phyloP scores from a whole-genome alignment of 2,888 invertebrate genomes.

The Fissipunctia ypsillon region DNA sequence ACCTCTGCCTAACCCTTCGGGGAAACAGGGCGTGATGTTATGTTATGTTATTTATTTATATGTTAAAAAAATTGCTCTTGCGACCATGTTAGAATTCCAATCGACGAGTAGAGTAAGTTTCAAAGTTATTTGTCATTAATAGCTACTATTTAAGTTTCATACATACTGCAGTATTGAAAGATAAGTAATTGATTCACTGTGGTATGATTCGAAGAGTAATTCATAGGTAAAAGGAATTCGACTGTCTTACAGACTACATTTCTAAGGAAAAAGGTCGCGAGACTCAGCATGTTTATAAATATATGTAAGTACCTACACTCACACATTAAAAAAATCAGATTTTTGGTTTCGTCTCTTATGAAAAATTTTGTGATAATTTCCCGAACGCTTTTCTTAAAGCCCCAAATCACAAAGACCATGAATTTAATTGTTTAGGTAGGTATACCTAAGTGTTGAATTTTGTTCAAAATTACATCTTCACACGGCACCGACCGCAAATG shows the following conservation, averaged over 20 bases:
- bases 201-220: background rate
- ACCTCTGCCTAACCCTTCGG: no score
- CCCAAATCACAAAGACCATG: conserved; percentile 34
- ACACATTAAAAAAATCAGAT: background rate
- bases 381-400: conserved; percentile 30
- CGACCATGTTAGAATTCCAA: background rate
- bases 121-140: background rate
- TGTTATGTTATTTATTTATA: no score
- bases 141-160: background rate
- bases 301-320: no score
- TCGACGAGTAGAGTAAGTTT: background rate
- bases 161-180: background rate
- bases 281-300: background rate
- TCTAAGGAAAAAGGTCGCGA: background rate
- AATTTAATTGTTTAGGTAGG: conserved; percentile 54
- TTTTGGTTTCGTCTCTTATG: background rate
- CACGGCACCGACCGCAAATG: conserved; percentile 36
- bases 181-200: background rate
- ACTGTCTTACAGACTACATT: background rate
- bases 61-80: background rate
- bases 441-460: conserved; percentile 52
- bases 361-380: background rate
- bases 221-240: background rate
- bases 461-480: conserved; percentile 53
- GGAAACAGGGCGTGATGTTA: no score